Conservation (phyloP, 92 coral and sea anemone genomes). For the Palythoa grandiflora region DNA sequence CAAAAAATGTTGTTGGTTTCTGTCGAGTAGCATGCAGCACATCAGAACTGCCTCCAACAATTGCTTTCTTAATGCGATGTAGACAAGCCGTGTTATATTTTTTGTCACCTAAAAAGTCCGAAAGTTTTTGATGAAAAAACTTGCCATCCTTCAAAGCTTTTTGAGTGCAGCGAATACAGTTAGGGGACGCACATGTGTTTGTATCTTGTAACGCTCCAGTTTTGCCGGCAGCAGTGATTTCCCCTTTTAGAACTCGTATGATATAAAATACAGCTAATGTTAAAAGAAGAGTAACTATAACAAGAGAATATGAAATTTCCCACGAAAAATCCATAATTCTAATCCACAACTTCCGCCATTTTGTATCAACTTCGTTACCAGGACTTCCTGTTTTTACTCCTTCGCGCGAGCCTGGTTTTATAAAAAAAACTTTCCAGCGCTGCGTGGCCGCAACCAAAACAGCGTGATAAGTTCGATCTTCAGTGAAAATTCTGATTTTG, state of each 20-base stretch:
- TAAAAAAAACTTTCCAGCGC: neutral
- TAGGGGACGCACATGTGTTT: conserved; percentile 62
- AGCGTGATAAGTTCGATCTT: neutral
- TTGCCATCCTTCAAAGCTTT: conserved; percentile 38
- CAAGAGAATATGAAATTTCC: neutral
- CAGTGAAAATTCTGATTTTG: too few species aligned
- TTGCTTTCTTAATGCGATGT: conserved; percentile 55
- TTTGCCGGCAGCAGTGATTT: neutral
- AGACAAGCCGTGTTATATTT: conserved; percentile 27
- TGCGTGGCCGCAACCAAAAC: neutral
- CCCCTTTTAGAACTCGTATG: neutral
- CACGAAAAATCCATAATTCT: neutral
- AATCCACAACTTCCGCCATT: neutral
- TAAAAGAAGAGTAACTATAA: neutral
- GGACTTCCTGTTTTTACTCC: neutral
- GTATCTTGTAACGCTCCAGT: neutral
- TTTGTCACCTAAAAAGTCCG: conserved; percentile 48
- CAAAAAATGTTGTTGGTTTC: conserved; percentile 80
- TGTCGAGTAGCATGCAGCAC: conserved; percentile 41
- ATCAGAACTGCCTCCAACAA: conserved; percentile 22
- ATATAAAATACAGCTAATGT: neutral
- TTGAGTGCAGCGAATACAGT: conserved; percentile 67
- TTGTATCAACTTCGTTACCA: conserved; percentile 1
- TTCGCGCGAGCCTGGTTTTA: neutral
- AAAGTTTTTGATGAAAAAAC: conserved; percentile 55